Conservation (phyloP, 1,140 invertebrate species). For the Platyscapa corneri region DNA sequence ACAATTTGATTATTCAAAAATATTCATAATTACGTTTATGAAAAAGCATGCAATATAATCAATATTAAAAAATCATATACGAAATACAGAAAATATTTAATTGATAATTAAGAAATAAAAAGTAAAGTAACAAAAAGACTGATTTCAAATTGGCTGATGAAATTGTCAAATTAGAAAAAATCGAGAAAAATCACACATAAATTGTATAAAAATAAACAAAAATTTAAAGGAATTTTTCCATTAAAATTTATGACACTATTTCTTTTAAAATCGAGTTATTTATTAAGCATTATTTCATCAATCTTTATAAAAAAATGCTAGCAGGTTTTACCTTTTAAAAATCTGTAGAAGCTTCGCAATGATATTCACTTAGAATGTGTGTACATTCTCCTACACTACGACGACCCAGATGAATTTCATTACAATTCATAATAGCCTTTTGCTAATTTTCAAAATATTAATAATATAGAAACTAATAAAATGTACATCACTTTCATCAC, state of each 20-base stretch:
- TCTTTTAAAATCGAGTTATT: not conserved
- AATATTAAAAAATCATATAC: slow-evolving; percentile 10
- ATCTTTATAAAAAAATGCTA: not conserved
- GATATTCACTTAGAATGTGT: too few relatives aligned
- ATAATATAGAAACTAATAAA: not conserved
- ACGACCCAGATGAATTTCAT: not conserved
- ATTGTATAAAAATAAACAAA: not conserved
- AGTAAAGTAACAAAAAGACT: slow-evolving; percentile 28
- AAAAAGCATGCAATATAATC: not conserved
- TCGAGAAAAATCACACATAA: not conserved
- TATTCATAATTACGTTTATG: not conserved
- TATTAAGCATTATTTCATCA: not conserved
- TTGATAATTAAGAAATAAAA: not conserved
- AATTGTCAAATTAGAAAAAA: not conserved
- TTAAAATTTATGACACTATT: not conserved
- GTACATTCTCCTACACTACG: not conserved
- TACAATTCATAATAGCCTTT: not conserved
- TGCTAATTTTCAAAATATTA: not conserved
- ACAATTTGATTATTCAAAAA: not conserved
- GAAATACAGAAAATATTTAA: slow-evolving; percentile 21
- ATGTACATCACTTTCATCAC: not conserved
- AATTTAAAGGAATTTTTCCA: not conserved
- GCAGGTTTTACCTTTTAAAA: not conserved
- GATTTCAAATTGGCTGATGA: slow-evolving; percentile 21
- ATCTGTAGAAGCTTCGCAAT: too few relatives aligned